A percentile compares a stretch with the other conserved stretches of the same genome.
These are phyloP conservation scores for Malurus splendens DNA, from an alignment of 2,797 vertebrate species.

Conservation along the genomic window DNA sequence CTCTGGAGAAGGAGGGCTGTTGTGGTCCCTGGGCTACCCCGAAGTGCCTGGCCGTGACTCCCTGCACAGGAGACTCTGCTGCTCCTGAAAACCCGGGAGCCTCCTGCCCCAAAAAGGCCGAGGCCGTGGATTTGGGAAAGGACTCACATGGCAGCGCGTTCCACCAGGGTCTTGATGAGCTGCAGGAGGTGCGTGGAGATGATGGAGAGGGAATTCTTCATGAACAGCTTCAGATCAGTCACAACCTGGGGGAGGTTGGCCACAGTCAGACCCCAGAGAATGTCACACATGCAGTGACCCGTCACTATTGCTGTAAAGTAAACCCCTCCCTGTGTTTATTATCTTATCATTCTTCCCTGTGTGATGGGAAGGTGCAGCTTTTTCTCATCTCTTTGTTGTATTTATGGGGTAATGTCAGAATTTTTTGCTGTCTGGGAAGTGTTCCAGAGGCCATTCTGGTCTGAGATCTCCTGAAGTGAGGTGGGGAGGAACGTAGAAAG, in stretches of 20 bases:
- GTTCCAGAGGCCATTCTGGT: neutral
- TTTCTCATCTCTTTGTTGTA: neutral
- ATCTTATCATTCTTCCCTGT: too few relatives aligned
- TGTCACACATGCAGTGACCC: neutral
- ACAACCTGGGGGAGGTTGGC: conserved; percentile 76
- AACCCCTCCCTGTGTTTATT: neutral
- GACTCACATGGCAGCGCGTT: conserved; percentile 86
- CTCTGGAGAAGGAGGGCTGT: neutral
- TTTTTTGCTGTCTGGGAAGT: neutral
- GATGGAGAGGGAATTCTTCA: conserved; percentile 76
- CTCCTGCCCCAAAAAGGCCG: neutral
- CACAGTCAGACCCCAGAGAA: conserved; percentile 53
- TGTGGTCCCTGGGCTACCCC: neutral
- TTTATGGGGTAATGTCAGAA: neutral
- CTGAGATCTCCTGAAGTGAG: neutral
- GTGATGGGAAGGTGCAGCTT: neutral
- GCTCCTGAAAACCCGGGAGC: neutral
- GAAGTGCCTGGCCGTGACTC: neutral
- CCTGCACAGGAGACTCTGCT: neutral
- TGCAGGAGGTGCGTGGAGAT: conserved; percentile 71
- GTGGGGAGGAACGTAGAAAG: too few relatives aligned
- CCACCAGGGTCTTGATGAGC: conserved; percentile 87
- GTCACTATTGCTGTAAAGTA: neutral
- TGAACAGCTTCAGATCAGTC: conserved; percentile 86
- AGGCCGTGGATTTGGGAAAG: neutral